Evolutionary conservation across 2,797 vertebrate genomes (phyloP).

Genomic region (Poecilia wingei): DNA sequence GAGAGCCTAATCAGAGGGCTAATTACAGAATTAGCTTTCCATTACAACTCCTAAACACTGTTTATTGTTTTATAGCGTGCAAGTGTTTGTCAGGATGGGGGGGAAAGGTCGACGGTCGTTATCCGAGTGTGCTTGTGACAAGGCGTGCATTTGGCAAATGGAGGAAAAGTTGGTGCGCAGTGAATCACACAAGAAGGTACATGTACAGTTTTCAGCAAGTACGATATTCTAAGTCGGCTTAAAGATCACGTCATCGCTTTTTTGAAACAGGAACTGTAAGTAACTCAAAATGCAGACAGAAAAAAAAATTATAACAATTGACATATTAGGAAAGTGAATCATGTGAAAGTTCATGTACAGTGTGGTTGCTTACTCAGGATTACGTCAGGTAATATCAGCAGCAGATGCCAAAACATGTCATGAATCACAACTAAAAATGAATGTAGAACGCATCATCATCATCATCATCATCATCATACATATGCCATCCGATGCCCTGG

Average conservation of each 20-base stretch:
- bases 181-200: not conserved
- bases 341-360: constrained; percentile 12
- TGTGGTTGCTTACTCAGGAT: constrained; percentile 1
- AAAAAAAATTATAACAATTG: constrained; percentile 6
- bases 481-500: constrained; percentile 1
- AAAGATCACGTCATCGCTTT: not conserved
- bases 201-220: not conserved
- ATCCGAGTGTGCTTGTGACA: constrained; percentile 34
- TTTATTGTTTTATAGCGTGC: constrained; percentile 77
- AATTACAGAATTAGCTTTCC: constrained; percentile 79
- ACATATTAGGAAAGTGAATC: constrained; percentile 27
- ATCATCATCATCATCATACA: constrained; percentile 39
- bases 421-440: not conserved
- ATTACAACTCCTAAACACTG: constrained; percentile 71
- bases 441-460: not conserved
- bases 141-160: constrained; percentile 45
- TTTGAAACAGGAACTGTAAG: not conserved
- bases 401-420: not conserved
- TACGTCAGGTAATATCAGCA: not conserved
- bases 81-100: constrained; percentile 45
- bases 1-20: constrained; percentile 69
- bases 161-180: not conserved
- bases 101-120: constrained; percentile 60
- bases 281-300: not conserved
- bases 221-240: not conserved